Evolutionary conservation across 2,797 vertebrate genomes (phyloP), one percentile per base, ranked within the genome.

Genomic region (Muraenolepis orangiensis): DNA sequence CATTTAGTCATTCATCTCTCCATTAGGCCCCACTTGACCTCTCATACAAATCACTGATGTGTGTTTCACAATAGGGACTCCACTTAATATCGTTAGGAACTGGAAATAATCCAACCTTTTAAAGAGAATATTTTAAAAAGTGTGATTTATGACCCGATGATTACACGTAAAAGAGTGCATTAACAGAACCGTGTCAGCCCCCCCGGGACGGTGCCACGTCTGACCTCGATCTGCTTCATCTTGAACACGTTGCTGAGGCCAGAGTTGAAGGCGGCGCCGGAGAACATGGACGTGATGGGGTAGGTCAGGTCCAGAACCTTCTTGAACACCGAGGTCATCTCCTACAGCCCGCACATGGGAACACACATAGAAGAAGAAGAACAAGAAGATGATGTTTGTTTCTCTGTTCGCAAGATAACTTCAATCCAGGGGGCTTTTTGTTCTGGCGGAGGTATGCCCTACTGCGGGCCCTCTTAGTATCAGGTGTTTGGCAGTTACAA

Each of bases 161-260:
- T 23, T 11, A 66, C 61, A 26, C 23, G 12, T 14, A 66, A 2
- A 8, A 57, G 51, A 57, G 51, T 20, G 3, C 23, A 10, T n/a
- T n/a, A 7, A 38, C 36, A 38, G 36, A 38, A 10, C 8, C 8
- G 51, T 23, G 20, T 57, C 51, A 2, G 10, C 20, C 10, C 6
- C 23, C 42, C 42, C 5, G 11, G 36, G 42, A 46, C 42, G 6
- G n/a, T n/a, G n/a, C n/a, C n/a, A n/a, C n/a, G n/a, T n/a, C n/a
- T n/a, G n/a, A 96, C 97, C 95, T 99, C 97, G 0, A 99, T 97
- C 91, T 98, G 98, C 85, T 95, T 96, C 82, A 96, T 93, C 84
- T 95, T 93, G 88, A 99, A 98, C 87, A 98, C 92, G 11, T 86
- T 91, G 85, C 91, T 92, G 90, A 98, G 92, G 87, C 95, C 87